Base-by-base conservation (phyloP, 2,113 vertebrate species). In the Struthio camelus region DNA sequence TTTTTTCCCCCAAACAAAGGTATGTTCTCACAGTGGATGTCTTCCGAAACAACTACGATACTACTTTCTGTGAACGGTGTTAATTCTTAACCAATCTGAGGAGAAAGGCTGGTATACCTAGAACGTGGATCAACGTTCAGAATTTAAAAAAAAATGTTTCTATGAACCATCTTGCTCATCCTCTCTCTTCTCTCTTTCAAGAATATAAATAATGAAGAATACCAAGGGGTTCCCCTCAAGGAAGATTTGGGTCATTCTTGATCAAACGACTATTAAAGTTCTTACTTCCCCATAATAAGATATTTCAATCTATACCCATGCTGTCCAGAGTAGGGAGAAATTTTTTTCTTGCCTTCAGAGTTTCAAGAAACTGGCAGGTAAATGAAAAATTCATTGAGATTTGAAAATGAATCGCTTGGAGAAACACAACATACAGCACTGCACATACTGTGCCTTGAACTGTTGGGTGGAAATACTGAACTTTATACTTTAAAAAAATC, bases 301-400 rank as follows among this genome's bases (percentile, higher is more conserved):
- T 62, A 44, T 54, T 91, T 76, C 54, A 79, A 1, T 65, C 59
- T 90, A 80, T 88, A 51, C 48, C 48, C 89, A n/a, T 24, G 34
- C 79, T 67, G 34, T 38, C 67, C 40, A 38, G 87, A 94, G 61
- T 4, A 59, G 71, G 25, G 10, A 50, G 53, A 85, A 77, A 58
- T 40, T 92, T 79, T 61, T 50, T 28, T 23, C 27, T 34, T 83
- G 28, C 30, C 34, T 84, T 40, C 27, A 76, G 91, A n/a, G 42
- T 53, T 76, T 89, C 59, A 59, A 72, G 48, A 76, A 88, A 82
- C 71, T 80, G 81, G 56, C 40, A 83, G 44, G 64, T 40, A 85
- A 85, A 96, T 95, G 80, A 90, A 96, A 96, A 92, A 88, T 85
- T 88, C 40, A 88, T 88, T 40, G 46, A 80, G 84, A 56, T 69